A percentile compares a stretch with the other conserved stretches of the same genome.
These are phyloP conservation scores for Apodemia zela DNA, from an alignment of 2,888 invertebrate genomes.

Conservation along the genomic window DNA sequence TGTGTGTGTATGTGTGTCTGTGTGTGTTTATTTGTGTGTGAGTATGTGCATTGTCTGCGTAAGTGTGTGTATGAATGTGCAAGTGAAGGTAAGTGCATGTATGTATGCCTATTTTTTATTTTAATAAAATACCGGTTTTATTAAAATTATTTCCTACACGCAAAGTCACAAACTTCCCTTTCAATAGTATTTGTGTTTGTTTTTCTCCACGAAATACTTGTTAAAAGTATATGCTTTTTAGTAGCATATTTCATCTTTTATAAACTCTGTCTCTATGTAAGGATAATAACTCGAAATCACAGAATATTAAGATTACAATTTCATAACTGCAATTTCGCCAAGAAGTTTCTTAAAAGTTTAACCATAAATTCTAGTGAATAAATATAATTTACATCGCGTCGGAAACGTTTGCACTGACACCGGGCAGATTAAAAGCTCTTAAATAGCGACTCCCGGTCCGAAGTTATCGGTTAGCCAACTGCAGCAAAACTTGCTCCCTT, in stretches of 20 bases:
- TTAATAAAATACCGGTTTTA: no score
- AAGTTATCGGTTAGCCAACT: slow-evolving; percentile 65
- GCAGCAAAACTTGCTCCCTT: slow-evolving; percentile 45
- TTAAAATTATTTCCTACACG: no score
- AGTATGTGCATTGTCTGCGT: no score
- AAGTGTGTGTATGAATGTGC: no score
- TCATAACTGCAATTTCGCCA: slow-evolving; percentile 10
- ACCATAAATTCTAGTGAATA: slow-evolving; percentile 37
- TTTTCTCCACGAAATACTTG: no score
- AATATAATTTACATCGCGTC: slow-evolving; percentile 41
- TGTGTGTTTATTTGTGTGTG: no score
- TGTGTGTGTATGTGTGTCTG: no score
- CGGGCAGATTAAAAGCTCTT: slow-evolving; percentile 59
- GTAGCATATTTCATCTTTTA: not conserved
- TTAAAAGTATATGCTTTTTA: slow-evolving; percentile 3
- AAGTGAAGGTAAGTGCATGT: no score
- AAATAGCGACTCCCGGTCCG: slow-evolving; percentile 46
- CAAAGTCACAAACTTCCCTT: no score
- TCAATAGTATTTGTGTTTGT: no score
- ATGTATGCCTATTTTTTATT: no score
- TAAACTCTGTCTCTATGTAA: not conserved
- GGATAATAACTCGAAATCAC: not conserved
- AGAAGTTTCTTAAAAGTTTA: slow-evolving; percentile 28
- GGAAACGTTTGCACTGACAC: slow-evolving; percentile 36
- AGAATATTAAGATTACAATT: slow-evolving; percentile 12